Evolutionary conservation across 2,888 invertebrate species (phyloP), one percentile per base, ranked within the genome.

Genomic region (Platycheirus albimanus): DNA sequence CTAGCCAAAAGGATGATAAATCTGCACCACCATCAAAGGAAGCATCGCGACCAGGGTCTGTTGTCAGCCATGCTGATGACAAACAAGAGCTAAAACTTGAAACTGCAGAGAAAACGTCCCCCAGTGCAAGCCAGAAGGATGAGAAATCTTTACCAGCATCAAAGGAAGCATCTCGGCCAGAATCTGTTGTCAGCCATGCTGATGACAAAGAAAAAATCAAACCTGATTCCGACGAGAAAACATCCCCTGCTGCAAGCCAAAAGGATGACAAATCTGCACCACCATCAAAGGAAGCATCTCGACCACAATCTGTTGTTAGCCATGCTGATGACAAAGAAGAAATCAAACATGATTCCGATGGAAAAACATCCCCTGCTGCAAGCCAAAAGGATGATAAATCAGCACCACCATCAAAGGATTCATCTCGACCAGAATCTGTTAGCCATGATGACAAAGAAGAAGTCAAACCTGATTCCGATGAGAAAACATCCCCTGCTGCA

Each of bases 381-480:
- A 83, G 0, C 20, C 86, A 0, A 79, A 76, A 58, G 0, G 67
- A 67, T 13, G 58, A 15, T 1, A 38, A 51, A 51, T 66, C 38
- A n/a, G 28, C 13, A 30, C 47, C 49, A 3, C 3, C 45, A 15
- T 47, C 69, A 11, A 20, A 45, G 8, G 30, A 33, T 6, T 1
- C 30, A 33, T 33, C 30, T 33, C 30, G 30, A 33, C 7, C 30
- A 8, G 30, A 33, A 33, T 33, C 8, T 4, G 8, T 8, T 33
- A 8, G 8, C 8, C 5, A 33, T 8, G 30, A 8, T 8, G 30
- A 33, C 1, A 33, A 33, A 33, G 30, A 33, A 33, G n/a, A n/a
- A 3, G 74, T n/a, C 0, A 36, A 80, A 36, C 74, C 71, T 10
- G 79, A n/a, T 79, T 72, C 86, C 8, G 71, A 70, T 87, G 86